phyloP scores from a whole-genome alignment of 2,113 vertebrate species.

The Epinephelus fuscoguttatus region DNA sequence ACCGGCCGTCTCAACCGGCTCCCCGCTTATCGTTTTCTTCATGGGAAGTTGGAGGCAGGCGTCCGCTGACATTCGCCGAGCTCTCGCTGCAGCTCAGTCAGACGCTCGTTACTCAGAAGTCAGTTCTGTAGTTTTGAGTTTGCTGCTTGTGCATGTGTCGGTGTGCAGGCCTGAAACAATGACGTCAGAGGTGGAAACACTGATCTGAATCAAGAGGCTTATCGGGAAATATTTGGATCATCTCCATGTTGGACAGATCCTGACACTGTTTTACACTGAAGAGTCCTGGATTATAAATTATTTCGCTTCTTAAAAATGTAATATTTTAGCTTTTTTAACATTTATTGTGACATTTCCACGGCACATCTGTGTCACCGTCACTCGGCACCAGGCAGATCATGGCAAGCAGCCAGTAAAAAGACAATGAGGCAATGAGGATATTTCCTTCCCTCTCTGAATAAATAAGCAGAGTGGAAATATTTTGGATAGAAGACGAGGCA shows the following conservation, averaged over 20 bases:
- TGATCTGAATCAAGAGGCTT: conserved; percentile 21
- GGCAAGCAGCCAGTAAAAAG: too few species aligned
- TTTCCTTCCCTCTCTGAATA: too few species aligned
- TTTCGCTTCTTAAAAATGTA: too few species aligned
- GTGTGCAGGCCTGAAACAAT: neutral
- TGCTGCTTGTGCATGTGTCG: neutral
- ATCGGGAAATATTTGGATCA: neutral
- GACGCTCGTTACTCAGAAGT: conserved; percentile 45
- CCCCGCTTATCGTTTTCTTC: conserved; percentile 80
- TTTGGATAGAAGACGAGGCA: too few species aligned
- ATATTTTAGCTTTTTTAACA: too few species aligned
- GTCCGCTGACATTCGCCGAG: conserved; percentile 73
- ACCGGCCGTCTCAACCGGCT: conserved; percentile 67
- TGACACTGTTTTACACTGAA: neutral
- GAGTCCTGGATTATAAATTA: too few species aligned
- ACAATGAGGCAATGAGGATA: too few species aligned
- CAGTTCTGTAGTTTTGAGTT: conserved; percentile 46
- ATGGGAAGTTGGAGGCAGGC: conserved; percentile 72
- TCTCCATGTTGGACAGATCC: neutral
- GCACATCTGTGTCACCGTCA: too few species aligned
- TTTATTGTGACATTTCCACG: too few species aligned
- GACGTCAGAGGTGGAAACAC: neutral
- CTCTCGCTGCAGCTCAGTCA: conserved; percentile 49
- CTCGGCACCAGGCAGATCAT: too few species aligned
- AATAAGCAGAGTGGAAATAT: too few species aligned